Evolutionary conservation across 2,113 vertebrate genomes (phyloP), one percentile per base, ranked within the genome.

Genomic region (Gavialis gangeticus): DNA sequence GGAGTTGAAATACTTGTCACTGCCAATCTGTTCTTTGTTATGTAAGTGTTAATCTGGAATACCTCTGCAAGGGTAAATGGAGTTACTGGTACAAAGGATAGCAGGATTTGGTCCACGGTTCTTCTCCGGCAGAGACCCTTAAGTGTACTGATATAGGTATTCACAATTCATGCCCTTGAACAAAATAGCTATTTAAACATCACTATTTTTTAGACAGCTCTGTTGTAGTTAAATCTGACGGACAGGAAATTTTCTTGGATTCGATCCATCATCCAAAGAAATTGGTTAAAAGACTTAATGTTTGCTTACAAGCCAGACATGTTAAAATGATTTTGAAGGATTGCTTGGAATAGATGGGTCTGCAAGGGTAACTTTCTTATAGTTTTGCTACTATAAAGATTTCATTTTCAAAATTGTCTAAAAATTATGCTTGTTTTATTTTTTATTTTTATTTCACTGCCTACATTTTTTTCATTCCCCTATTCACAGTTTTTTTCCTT

Each of bases 221-320:
- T 14, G 59, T 24, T 96, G 91, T 91, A 84, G 77, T 93, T 91
- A 90, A 95, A 93, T 57, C 54, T 81, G 67, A 91, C 58, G 71
- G 55, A 90, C 77, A 88, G 54, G 80, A 95, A 79, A 87, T 90
- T 91, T 91, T 85, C 75, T 86, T 86, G 59, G 82, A 58, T 78
- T 92, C 85, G 84, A 77, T 24, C 75, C 55, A 3, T 63, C 69
- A 21, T 5, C 62, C 73, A 85, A 76, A 90, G 77, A 89, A 95
- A 92, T 22, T 84, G 84, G 58, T 66, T 69, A 93, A 25, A 60
- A 75, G 34, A 56, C 57, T 88, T 87, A 79, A 12, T 46, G 37
- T 66, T 85, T 75, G 75, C 87, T 92, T 95, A 86, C 82, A 90
- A 82, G 91, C 84, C 76, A 97, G 92, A 91, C 81, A 86, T 28